These are phyloP conservation scores for Chelon auratus DNA, from an alignment of 2,797 vertebrate genomes.

Conservation along the genomic window DNA sequence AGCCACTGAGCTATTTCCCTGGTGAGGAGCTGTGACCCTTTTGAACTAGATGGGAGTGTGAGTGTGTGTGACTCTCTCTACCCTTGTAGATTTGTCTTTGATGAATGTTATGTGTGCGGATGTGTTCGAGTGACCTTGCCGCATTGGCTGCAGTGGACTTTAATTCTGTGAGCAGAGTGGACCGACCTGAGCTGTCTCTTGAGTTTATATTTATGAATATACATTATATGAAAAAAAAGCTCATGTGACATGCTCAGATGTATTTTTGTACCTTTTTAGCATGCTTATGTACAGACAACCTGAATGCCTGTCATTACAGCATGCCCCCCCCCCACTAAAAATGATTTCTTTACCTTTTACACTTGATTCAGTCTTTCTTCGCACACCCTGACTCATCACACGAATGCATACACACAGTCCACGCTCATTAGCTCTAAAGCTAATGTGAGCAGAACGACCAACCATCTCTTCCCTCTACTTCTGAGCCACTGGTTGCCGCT, in stretches of 20 bases:
- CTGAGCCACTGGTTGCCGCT: slow-evolving; percentile 54
- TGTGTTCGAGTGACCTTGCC: slow-evolving; percentile 41
- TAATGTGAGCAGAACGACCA: slow-evolving; percentile 45
- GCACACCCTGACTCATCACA: neutral
- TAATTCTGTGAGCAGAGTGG: slow-evolving; percentile 3
- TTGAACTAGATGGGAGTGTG: slow-evolving; percentile 22
- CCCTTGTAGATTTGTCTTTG: neutral
- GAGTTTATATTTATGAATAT: slow-evolving; percentile 31
- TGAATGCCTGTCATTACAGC: slow-evolving; percentile 13
- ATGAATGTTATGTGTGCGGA: neutral
- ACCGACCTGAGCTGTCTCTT: slow-evolving; percentile 32
- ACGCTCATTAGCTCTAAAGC: slow-evolving; percentile 43
- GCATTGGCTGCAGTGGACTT: slow-evolving; percentile 19
- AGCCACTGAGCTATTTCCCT: slow-evolving; percentile 28
- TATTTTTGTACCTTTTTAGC: slow-evolving; percentile 1
- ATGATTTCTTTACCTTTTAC: slow-evolving; percentile 3
- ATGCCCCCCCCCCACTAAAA: neutral
- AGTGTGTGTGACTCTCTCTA: neutral
- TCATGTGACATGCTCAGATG: slow-evolving; percentile 6
- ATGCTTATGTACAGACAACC: neutral
- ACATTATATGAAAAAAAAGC: slow-evolving; percentile 5
- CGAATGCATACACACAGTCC: slow-evolving; percentile 5
- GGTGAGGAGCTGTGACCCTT: slow-evolving; percentile 27
- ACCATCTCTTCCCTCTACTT: slow-evolving; percentile 44
- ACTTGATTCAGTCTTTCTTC: neutral